Conservation (phyloP, 2,888 invertebrate species). For the Boloria euphrosyne region DNA sequence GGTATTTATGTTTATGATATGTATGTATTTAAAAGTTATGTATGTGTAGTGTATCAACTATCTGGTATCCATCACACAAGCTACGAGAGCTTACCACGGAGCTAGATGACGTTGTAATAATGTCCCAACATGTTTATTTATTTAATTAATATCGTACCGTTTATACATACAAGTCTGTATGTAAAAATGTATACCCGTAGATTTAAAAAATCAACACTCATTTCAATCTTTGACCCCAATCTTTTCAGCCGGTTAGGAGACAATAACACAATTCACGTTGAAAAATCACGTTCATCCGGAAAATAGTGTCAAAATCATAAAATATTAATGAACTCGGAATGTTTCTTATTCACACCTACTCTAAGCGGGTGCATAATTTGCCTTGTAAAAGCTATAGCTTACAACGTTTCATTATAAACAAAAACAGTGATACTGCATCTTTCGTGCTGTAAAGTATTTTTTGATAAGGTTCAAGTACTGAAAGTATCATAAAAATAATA, state of each 20-base stretch:
- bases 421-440: not conserved
- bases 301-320: conserved; percentile 16
- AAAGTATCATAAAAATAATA: too few species aligned
- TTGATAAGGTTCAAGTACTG: not conserved
- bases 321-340: conserved; percentile 18
- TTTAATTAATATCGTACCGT: too few species aligned
- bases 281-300: conserved; percentile 23
- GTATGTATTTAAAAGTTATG: too few species aligned
- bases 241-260: conserved; percentile 7
- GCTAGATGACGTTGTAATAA: too few species aligned
- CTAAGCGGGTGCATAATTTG: conserved; percentile 1
- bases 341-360: conserved; percentile 3
- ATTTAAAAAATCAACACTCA: not conserved
- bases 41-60: too few species aligned
- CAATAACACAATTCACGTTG: conserved; percentile 12
- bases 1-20: too few species aligned
- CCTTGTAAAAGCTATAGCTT: conserved; percentile 3
- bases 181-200: too few species aligned
- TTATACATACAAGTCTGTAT: too few species aligned
- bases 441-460: not conserved
- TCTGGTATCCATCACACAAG: too few species aligned
- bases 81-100: too few species aligned
- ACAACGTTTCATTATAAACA: not conserved
- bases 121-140: too few species aligned
- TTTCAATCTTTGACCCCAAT: conserved; percentile 3